Conservation (phyloP, 2,113 vertebrate genomes). For the Sturnus vulgaris region DNA sequence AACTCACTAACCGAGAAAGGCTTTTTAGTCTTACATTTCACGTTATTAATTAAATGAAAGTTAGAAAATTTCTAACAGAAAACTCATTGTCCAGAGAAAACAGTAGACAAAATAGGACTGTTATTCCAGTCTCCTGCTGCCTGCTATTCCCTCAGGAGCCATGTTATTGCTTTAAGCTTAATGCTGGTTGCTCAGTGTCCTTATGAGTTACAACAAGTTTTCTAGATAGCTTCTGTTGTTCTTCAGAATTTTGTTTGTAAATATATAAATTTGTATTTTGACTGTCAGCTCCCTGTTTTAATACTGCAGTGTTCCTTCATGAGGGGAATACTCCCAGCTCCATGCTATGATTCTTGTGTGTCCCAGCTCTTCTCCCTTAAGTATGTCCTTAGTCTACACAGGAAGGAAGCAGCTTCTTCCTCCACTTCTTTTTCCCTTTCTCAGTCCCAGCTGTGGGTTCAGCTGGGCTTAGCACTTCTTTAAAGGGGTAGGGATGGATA, state of each 20-base stretch:
- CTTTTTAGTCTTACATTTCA: background rate
- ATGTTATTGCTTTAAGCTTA: background rate
- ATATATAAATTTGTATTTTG: background rate
- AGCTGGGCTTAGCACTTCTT: background rate
- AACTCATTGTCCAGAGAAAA: background rate
- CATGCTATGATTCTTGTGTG: background rate
- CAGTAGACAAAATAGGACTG: background rate
- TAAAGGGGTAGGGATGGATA: background rate
- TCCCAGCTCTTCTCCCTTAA: background rate
- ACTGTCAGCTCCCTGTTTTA: background rate
- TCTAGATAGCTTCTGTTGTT: background rate
- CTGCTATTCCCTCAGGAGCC: background rate
- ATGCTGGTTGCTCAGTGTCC: background rate
- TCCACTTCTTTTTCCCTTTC: background rate
- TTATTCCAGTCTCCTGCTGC: background rate
- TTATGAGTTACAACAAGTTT: background rate
- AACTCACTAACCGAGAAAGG: background rate
- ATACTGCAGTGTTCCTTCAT: background rate
- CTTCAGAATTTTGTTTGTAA: background rate
- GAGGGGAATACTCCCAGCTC: background rate
- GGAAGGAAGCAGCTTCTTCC: background rate
- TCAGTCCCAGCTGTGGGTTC: background rate
- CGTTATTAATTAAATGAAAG: background rate
- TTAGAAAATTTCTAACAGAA: background rate
- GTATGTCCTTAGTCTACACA: background rate